Conservation (phyloP, 2,888 invertebrate species). For the Platerodrilus igneus region DNA sequence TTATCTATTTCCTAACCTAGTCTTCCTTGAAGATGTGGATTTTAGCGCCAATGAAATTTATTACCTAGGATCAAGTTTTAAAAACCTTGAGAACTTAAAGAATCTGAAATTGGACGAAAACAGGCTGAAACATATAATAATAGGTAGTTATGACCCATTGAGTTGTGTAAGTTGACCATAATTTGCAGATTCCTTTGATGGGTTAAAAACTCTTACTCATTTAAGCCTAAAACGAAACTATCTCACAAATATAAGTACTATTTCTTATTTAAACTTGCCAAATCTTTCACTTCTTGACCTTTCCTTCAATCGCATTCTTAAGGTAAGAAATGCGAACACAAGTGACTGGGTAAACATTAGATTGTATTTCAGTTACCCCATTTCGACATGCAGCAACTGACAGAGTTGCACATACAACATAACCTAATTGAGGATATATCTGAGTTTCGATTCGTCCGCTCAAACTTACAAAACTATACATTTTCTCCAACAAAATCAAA, state of each 20-base stretch:
- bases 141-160: too few species aligned
- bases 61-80: constrained; percentile 55
- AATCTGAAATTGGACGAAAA: constrained; percentile 67
- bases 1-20: constrained; percentile 55
- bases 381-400: constrained; percentile 54
- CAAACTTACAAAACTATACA: constrained; percentile 61
- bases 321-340: too few species aligned
- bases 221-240: constrained; percentile 56
- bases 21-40: constrained; percentile 63
- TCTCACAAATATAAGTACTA: constrained; percentile 49
- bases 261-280: constrained; percentile 50
- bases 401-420: constrained; percentile 64
- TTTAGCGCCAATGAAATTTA: constrained; percentile 63
- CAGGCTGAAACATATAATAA: too few species aligned
- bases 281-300: constrained; percentile 54
- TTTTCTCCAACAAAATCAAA: constrained; percentile 66
- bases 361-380: constrained; percentile 50
- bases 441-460: constrained; percentile 60
- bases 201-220: constrained; percentile 51
- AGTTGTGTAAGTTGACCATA: too few species aligned
- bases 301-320: constrained; percentile 53
- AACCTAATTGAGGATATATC: constrained; percentile 58
- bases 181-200: constrained; percentile 53
- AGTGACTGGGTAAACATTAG: too few species aligned
- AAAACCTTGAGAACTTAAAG: constrained; percentile 54